Evolutionary conservation across 2,113 vertebrate genomes (phyloP), one percentile per base, ranked within the genome.

Genomic region (Eurystomus gularis): DNA sequence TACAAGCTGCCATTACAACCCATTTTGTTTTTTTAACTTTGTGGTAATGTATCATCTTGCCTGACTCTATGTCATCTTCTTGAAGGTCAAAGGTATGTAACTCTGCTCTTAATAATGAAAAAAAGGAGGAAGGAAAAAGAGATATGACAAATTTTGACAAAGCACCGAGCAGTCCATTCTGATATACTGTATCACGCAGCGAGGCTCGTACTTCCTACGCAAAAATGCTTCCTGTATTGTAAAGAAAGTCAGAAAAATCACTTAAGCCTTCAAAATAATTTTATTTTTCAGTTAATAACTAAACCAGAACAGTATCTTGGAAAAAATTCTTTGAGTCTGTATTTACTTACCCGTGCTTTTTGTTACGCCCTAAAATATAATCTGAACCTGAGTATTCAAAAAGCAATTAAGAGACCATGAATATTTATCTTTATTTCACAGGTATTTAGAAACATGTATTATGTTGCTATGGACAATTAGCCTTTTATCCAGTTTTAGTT

Each of bases 401-500:
- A 73, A 40, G 17, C 13, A 86, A 90, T 85, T 19, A 77, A 91
- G 94, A 94, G 82, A 46, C 75, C 44, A 62, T 2, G 9, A 90
- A 91, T 96, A 97, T 96, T 97, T 96, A 86, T 94, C 95, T 97
- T 95, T 97, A 96, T 98, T 98, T 98, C 97, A 98, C 96, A 98
- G 97, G 94, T 97, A 97, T 97, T 98, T 98, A 97, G 97, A 96
- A 97, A 83, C 94, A 93, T 9, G 65, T 95, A 97, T 97, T 97
- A 96, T 90, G 97, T 97, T 98, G 97, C 97, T 97, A 96, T 97
- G 97, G 97, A 97, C 98, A 98, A 98, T 98, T 98, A 98, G 97
- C 96, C 96, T 97, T 98, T 98, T 98, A 98, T 98, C 98, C 98
- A 97, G 98, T 98, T 98, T 98, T 97, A 96, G 96, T 92, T 96